Evolutionary conservation across 2,888 invertebrate species (phyloP), one percentile per base, ranked within the genome.

Genomic region (Anoncus sp.): DNA sequence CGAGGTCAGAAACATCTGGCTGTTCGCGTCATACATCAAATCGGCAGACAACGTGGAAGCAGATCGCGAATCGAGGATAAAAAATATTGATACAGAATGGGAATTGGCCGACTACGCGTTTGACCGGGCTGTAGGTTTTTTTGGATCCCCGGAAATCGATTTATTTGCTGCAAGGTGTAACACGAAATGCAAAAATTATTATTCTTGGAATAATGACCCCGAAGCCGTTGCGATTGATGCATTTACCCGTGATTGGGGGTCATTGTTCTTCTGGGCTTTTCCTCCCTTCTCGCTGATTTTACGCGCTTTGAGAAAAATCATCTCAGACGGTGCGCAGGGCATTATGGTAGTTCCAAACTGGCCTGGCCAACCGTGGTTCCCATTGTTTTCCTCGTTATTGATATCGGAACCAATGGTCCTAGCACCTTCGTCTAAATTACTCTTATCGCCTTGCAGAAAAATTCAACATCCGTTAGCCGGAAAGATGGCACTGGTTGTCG

Each of bases 151-250:
- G 2, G 82, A 83, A 22, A 83, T 82, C 38, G 84, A 85, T 55
- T 63, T 85, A 24, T 86, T 85, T 75, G 84, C 84, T 16, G 73
- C 80, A 38, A 27, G 79, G 12, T 18, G 45, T 27, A 86, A 86
- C 63, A 55, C 43, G 10, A 85, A 84, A 73, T 85, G 85, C 74
- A 43, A 55, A 47, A 80, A 57, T 38, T 85, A 75, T 45, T 60
- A 85, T 24, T 86, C 85, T 9, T 85, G 85, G 82, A 24, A 55
- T 7, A 67, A 65, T 49, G 84, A 85, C 53, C 81, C 84, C 7
- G 72, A 69, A n/a, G n/a, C n/a, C n/a, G n/a, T n/a, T n/a, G n/a
- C n/a, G n/a, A n/a, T n/a, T n/a, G n/a, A n/a, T n/a, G n/a, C n/a
- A n/a, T n/a, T n/a, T n/a, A n/a, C n/a, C n/a, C n/a, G n/a, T n/a